Conservation (phyloP, 2,113 vertebrate genomes). For the Aspiorhynchus laticeps region DNA sequence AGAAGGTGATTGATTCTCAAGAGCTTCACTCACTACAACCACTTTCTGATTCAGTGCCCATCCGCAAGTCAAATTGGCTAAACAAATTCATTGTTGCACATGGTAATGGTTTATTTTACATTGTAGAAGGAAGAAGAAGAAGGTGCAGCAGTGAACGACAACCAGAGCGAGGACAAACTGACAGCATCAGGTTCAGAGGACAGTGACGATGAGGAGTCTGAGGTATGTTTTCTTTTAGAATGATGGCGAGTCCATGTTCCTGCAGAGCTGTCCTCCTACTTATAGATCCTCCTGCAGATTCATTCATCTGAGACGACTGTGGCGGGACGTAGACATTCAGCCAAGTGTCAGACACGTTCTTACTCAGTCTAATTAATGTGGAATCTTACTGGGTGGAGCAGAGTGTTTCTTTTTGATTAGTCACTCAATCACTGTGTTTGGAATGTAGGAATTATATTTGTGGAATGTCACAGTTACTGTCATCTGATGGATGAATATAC, state of each 20-base stretch:
- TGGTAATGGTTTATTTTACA: constrained; percentile 42
- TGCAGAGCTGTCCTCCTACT: not conserved
- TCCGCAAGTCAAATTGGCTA: not conserved
- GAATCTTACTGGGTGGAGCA: not conserved
- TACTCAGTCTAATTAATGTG: not conserved
- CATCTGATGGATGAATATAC: not conserved
- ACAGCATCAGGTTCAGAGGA: constrained; percentile 89
- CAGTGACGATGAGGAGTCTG: constrained; percentile 89
- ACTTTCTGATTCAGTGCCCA: not conserved
- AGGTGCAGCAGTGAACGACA: constrained; percentile 82
- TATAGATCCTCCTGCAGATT: not conserved
- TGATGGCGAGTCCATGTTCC: not conserved
- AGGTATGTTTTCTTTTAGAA: constrained; percentile 69
- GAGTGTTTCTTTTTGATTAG: not conserved
- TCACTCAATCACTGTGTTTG: not conserved
- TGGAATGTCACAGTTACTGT: not conserved
- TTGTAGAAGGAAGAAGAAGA: constrained; percentile 78
- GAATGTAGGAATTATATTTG: not conserved
- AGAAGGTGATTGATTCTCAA: not conserved
- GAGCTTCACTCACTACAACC: not conserved
- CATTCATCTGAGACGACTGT: not conserved
- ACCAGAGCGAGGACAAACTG: constrained; percentile 83
- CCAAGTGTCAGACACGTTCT: not conserved
- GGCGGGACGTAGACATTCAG: not conserved
- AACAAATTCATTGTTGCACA: not conserved